Evolutionary conservation across 1,140 invertebrate genomes (phyloP).

Genomic region (Cherax destructor): DNA sequence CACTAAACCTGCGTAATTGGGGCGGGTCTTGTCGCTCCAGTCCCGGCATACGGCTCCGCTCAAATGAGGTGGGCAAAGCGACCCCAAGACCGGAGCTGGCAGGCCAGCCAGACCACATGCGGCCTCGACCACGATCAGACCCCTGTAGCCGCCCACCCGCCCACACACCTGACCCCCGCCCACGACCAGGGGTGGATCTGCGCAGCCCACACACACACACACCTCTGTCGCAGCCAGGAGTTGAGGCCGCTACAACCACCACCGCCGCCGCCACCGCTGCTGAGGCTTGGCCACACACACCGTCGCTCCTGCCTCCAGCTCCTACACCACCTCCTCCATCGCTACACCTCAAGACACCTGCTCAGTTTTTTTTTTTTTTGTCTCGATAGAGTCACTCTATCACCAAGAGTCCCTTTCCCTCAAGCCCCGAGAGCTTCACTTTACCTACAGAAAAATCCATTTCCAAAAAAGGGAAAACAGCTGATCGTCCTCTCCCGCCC

Average conservation of each 20-base stretch:
- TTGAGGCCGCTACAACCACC: constrained; percentile 48
- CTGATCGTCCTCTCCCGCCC: constrained; percentile 51
- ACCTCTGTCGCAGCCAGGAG: constrained; percentile 48
- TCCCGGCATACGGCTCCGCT: constrained; percentile 71
- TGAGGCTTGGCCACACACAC: constrained; percentile 32
- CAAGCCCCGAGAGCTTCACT: constrained; percentile 12
- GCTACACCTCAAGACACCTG: constrained; percentile 40
- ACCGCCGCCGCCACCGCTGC: constrained; percentile 31
- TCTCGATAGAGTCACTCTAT: constrained; percentile 6
- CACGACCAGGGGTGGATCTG: constrained; percentile 49
- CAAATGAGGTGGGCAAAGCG: constrained; percentile 72
- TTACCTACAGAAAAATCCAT: constrained; percentile 9
- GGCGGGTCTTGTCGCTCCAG: constrained; percentile 71
- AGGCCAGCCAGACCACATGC: constrained; percentile 66
- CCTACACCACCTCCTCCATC: constrained; percentile 23
- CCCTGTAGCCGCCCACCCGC: constrained; percentile 68
- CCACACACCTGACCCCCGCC: constrained; percentile 67
- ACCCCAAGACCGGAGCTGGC: constrained; percentile 65
- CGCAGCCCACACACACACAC: constrained; percentile 64
- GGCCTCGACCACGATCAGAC: constrained; percentile 67
- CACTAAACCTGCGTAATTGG: constrained; percentile 73
- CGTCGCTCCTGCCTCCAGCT: constrained; percentile 26
- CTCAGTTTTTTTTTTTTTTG: constrained; percentile 2
- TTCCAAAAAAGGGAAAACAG: constrained; percentile 44
- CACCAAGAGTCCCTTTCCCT: constrained; percentile 49